Base-by-base conservation (phyloP, 2,797 vertebrate genomes). In the Pachyuromys duprasi region DNA sequence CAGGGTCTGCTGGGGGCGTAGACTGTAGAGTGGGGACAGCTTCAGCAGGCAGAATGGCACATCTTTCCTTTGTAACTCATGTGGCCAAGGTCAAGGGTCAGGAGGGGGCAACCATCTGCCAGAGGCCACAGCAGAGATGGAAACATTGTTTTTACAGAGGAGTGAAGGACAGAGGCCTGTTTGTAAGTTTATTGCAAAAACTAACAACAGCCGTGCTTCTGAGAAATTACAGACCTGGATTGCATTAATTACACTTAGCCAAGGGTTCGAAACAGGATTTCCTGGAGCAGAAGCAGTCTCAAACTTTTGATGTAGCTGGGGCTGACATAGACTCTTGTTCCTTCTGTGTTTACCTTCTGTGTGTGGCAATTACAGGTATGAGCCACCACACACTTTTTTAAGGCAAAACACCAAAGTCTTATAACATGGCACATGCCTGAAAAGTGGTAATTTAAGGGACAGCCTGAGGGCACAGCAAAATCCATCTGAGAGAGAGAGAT, bases 221-320 rank as follows among this genome's bases (percentile, higher is more conserved):
- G 39, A 84, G 39, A 67, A 84, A 83, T 6, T 28, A 14, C 81
- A 67, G 28, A n/a, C 42, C 39, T 31, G 15, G 26, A 65, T 9
- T 33, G 28, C 28, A 49, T 33, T 49, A 8, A 14, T 13, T 24
- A 84, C 17, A 84, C 13, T 84, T 20, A 22, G 17, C 62, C 20
- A 67, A 22, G 33, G 18, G 3, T 83, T 86, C 53, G 45, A 53
- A 53, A 69, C 20, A n/a, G 42, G 12, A 36, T 36, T 63, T 70
- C 7, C 0, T 86, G 22, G 15, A 86, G 20, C 13, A 55, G 33
- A 28, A 9, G 3, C 26, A 1, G 49, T 22, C 45, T 17, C 33
- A 55, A 70, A 8, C 13, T 26, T 53, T 22, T 63, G 28, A 33
- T 45, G 5, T 65, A 65, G 28, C 39, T 14, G 17, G 53, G 18